Evolutionary conservation across 2,888 invertebrate species (phyloP).

Genomic region (Norana najaformis): DNA sequence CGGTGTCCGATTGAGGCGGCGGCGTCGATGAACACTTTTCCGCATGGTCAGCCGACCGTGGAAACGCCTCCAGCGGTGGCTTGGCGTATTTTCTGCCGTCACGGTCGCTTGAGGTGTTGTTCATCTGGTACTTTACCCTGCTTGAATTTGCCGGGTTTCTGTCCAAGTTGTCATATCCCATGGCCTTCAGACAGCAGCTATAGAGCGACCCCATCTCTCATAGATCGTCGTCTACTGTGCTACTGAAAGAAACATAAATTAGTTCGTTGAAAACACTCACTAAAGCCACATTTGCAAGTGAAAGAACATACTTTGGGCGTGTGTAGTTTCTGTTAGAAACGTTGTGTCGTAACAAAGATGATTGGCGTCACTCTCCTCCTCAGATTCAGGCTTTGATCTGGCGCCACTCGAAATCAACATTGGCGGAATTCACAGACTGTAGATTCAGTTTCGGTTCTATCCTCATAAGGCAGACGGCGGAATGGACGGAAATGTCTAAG

Average conservation of each 20-base stretch:
- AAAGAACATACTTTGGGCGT: too few species aligned
- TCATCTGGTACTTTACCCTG: not conserved
- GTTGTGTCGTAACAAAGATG: too few species aligned
- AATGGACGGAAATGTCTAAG: too few species aligned
- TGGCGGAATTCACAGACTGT: too few species aligned
- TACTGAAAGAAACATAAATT: not conserved
- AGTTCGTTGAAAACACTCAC: not conserved
- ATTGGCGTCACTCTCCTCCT: too few species aligned
- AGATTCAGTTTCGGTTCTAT: too few species aligned
- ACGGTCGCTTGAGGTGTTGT: not conserved
- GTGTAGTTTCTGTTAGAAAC: too few species aligned
- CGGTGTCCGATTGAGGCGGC: not conserved
- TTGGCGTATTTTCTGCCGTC: constrained; percentile 1
- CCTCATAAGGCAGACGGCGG: too few species aligned
- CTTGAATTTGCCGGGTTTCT: not conserved
- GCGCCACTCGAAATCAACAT: too few species aligned
- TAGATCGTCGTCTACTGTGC: not conserved
- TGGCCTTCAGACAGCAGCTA: not conserved
- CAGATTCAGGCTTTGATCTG: too few species aligned
- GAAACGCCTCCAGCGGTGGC: not conserved
- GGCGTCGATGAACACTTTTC: not conserved
- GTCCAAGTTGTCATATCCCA: not conserved
- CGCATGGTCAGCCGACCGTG: not conserved
- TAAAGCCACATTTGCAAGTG: too few species aligned
- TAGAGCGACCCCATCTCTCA: not conserved